These are phyloP conservation scores for Lethrus apterus DNA, from an alignment of 1,140 invertebrate genomes.

Conservation along the genomic window DNA sequence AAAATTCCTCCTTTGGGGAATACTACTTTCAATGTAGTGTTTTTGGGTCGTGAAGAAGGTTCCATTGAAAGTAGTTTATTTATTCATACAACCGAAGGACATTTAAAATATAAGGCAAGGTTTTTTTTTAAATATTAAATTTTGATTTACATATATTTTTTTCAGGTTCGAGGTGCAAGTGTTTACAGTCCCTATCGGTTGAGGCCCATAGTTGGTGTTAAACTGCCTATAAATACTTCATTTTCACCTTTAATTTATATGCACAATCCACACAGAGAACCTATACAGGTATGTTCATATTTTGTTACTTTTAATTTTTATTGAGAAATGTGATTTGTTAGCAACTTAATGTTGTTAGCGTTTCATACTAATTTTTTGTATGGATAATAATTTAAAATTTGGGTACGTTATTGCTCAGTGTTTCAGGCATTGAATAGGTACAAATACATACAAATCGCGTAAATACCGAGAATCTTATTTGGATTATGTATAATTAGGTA, in stretches of 20 bases:
- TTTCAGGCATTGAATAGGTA: no score
- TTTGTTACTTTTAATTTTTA: conserved; percentile 2
- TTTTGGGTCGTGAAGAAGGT: conserved; percentile 84
- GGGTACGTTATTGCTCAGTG: no score
- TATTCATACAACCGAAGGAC: conserved; percentile 89
- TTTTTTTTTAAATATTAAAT: background rate
- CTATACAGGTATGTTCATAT: conserved; percentile 72
- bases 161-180: conserved; percentile 72
- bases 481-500: no score
- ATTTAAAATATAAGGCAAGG: conserved; percentile 68
- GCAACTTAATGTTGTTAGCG: no score
- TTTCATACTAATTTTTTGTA: no score
- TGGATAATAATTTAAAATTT: no score
- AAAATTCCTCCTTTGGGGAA: conserved; percentile 81
- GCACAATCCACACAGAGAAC: conserved; percentile 84
- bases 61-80: conserved; percentile 80
- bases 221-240: conserved; percentile 85
- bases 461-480: no score
- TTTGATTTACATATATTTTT: conserved; percentile 24
- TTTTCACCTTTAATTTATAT: conserved; percentile 85
- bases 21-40: conserved; percentile 92
- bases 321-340: no score
- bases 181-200: conserved; percentile 82
- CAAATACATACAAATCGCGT: no score
- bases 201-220: conserved; percentile 79